Evolutionary conservation across 2,113 vertebrate genomes (phyloP).

Genomic region (Sturnus vulgaris): DNA sequence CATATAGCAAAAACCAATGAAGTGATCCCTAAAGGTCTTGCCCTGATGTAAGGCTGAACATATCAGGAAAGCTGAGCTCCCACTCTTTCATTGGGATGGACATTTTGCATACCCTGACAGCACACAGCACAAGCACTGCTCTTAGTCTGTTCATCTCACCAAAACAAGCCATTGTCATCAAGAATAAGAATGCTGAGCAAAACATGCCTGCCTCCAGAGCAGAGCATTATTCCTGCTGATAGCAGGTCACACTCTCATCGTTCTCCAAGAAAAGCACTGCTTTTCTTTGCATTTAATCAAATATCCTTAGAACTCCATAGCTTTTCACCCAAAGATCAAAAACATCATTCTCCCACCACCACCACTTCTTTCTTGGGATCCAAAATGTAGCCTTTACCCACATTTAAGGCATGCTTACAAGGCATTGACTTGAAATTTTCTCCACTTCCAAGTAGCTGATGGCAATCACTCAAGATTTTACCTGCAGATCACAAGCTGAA

Average conservation of each 20-base stretch:
- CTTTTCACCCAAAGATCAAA: neutral
- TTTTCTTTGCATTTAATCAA: neutral
- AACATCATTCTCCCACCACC: neutral
- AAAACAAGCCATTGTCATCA: neutral
- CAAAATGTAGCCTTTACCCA: neutral
- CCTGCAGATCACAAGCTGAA: neutral
- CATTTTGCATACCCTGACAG: neutral
- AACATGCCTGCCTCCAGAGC: accelerated
- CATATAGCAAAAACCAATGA: accelerated
- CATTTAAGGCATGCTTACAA: neutral
- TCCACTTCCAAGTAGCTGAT: neutral
- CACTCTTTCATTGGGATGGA: accelerated
- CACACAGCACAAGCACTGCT: neutral
- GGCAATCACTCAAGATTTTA: neutral
- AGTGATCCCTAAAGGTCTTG: neutral
- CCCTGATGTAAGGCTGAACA: neutral
- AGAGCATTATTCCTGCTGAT: neutral
- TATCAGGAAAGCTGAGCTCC: neutral
- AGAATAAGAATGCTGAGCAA: neutral
- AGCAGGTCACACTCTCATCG: neutral
- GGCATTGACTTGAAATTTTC: neutral
- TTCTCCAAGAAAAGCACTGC: neutral
- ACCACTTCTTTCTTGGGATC: neutral
- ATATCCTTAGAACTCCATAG: neutral
- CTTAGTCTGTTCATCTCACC: neutral